phyloP scores from a whole-genome alignment of 1,140 invertebrate genomes.

The Lepidurus apus region DNA sequence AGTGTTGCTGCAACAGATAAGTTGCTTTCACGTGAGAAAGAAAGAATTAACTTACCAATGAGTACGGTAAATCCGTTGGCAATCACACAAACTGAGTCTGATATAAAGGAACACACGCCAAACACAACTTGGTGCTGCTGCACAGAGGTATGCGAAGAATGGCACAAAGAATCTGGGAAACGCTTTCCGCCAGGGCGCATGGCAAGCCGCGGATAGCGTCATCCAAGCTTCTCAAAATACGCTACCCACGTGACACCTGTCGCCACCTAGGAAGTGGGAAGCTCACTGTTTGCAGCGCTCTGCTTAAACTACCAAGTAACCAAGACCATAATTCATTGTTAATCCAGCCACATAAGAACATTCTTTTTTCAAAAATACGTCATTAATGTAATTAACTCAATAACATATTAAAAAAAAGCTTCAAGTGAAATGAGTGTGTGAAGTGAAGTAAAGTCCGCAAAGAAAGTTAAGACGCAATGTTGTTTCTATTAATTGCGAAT shows the following conservation, averaged over 20 bases:
- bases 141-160: slow-evolving; percentile 75
- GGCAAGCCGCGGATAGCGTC: background rate
- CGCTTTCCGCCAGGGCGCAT: slow-evolving; percentile 75
- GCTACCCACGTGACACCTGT: no score
- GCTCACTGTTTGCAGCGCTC: background rate
- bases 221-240: background rate
- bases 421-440: no score
- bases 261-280: no score
- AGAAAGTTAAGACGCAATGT: no score
- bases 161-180: slow-evolving; percentile 91
- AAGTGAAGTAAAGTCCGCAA: no score
- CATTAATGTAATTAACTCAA: no score
- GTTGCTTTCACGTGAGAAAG: slow-evolving; percentile 37
- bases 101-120: slow-evolving; percentile 68
- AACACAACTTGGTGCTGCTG: slow-evolving; percentile 71
- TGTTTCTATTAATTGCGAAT: no score
- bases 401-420: no score
- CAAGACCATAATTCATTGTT: no score
- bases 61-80: slow-evolving; percentile 38
- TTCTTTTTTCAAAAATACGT: no score
- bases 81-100: slow-evolving; percentile 46
- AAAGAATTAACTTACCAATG: slow-evolving; percentile 55
- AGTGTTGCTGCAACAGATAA: slow-evolving; percentile 46
- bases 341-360: no score
- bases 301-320: background rate